These are phyloP conservation scores for Aphodius granarius DNA, from an alignment of 2,888 invertebrate genomes.

Conservation along the genomic window DNA sequence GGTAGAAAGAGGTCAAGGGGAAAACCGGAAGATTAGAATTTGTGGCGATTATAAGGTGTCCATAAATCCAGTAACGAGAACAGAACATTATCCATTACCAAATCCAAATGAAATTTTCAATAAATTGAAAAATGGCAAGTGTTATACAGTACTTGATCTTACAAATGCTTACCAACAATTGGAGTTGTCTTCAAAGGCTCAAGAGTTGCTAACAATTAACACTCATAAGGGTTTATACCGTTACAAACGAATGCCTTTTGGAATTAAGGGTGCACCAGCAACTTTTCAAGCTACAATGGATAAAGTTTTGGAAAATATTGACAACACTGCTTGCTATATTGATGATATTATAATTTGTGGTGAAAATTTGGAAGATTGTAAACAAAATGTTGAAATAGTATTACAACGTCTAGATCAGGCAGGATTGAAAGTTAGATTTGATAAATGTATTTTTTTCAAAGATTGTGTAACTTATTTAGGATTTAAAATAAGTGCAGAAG, in stretches of 20 bases:
- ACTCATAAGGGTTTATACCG: not conserved
- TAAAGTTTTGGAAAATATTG: not conserved
- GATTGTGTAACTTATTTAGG: slow-evolving; percentile 18
- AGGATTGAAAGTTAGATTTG: slow-evolving; percentile 16
- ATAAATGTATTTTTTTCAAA: slow-evolving; percentile 20
- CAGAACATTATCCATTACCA: too few species aligned
- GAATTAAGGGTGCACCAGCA: not conserved
- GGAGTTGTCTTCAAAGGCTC: not conserved
- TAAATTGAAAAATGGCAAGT: not conserved
- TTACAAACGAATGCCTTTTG: not conserved
- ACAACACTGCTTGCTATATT: not conserved
- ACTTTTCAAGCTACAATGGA: not conserved
- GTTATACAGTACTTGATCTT: not conserved
- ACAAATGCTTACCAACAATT: not conserved
- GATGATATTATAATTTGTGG: not conserved
- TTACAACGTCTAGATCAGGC: not conserved
- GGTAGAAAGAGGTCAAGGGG: too few species aligned
- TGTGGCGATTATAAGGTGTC: too few species aligned
- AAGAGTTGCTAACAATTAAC: not conserved
- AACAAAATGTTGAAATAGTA: not conserved
- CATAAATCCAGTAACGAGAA: too few species aligned
- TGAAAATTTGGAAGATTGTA: slow-evolving; percentile 11
- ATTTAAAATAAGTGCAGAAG: not conserved
- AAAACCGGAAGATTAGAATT: too few species aligned
- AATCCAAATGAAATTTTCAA: not conserved